phyloP scores from a whole-genome alignment of 2,797 vertebrate genomes.

The Cyclura pinguis region DNA sequence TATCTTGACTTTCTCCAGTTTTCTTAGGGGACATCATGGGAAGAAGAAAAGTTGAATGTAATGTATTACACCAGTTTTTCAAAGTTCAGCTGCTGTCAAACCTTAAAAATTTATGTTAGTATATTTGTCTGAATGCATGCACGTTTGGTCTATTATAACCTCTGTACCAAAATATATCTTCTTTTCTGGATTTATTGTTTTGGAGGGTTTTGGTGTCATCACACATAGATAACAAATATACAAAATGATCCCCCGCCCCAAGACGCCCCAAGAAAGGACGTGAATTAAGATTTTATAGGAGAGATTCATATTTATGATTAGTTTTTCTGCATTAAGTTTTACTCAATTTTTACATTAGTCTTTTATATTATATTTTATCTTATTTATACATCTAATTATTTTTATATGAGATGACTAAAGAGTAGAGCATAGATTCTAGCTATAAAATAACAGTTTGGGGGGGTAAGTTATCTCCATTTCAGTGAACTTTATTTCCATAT shows the following conservation, averaged over 20 bases:
- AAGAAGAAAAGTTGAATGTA: slow-evolving; percentile 38
- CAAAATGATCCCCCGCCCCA: not conserved
- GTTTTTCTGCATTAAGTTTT: not conserved
- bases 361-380: no score
- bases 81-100: slow-evolving; percentile 29
- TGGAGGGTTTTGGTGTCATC: slow-evolving; percentile 10
- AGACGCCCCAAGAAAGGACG: not conserved
- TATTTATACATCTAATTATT: no score
- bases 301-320: not conserved
- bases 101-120: not conserved
- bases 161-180: slow-evolving; percentile 36
- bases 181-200: slow-evolving; percentile 52
- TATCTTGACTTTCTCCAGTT: slow-evolving; percentile 28
- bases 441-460: not conserved
- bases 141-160: slow-evolving; percentile 40
- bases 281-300: not conserved
- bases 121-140: not conserved
- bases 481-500: not conserved
- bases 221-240: not conserved
- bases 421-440: not conserved
- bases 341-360: not conserved
- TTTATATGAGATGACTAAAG: not conserved
- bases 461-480: not conserved
- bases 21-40: slow-evolving; percentile 28
- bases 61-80: slow-evolving; percentile 52